Base-by-base conservation (phyloP, 2,113 vertebrate genomes). In the Elanoides forficatus region DNA sequence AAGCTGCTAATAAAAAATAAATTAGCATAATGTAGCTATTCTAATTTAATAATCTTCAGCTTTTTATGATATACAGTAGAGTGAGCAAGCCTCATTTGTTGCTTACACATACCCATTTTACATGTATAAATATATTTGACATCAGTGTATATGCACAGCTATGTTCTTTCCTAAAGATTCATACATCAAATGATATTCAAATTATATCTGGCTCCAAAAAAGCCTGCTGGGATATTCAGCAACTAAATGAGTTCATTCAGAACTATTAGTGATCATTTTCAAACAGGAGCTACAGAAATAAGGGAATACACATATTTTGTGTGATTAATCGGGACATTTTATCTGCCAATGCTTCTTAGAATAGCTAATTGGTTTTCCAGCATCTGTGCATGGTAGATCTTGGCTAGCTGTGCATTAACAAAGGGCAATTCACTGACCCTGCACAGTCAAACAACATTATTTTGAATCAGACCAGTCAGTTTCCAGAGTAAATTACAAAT, bases 401-500 rank as follows among this genome's bases (percentile, higher is more conserved):
- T 90, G 93, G 75, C 91, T 97, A 97, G 91, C 70, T 93, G 71
- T 93, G 45, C 67, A 94, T 96, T 96, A 89, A 75, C 93, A 95
- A 97, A 96, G 88, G 88, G 58, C 63, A 63, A 65, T 20, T 81
- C 27, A 32, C 84, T 53, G 89, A 67, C 90, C 86, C 63, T 72
- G 92, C 55, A 86, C 89, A 91, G 75, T 92, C 88, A 96, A 95
- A 76, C 87, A 55, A 53, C 53, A 48, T 75, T 95, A 89, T 72
- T 92, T 96, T 96, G 91, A 88, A 97, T 92, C 74, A 97, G 94
- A 96, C 36, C 88, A 93, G 95, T 58, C 81, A 63, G 85, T 93
- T 97, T 91, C 95, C 95, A 88, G 90, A 63, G 76, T 92, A 97
- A 97, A 97, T 97, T 96, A 93, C 71, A 98, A 97, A 95, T 95